Base-by-base conservation (phyloP, 2,888 invertebrate genomes). In the Drosophila fungiperda region DNA sequence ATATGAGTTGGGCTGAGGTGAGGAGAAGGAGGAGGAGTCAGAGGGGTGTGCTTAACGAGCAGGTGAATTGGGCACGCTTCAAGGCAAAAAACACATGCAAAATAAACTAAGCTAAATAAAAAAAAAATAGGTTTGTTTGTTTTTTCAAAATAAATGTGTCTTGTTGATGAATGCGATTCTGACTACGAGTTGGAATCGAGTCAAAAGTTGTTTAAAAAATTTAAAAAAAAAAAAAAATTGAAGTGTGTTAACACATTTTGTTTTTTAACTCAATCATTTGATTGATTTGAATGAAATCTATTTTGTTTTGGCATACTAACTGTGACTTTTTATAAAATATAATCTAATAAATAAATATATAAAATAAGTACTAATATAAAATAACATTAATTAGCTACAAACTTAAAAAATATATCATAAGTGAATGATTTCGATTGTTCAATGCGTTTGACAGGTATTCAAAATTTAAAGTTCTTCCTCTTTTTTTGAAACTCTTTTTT, bases 31-130 rank as follows among this genome's bases (percentile, higher is more conserved):
- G 17, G 17, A 35, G 35, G 35, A 42, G 15, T 7, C 1, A 11
- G 23, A 7, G 9, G 26, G 15, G 20, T 9, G 48, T 49, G 49
- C 20, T 17, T 35, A 33, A 11, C 45, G 61, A 62, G 62, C 63
- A 72, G 71, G 69, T 69, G 69, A 62, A 59, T 53, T 52, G 38
- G 53, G 12, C 67, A 59, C 63, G 38, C 40, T 60, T 54, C 54
- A 23, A 35, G 36, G 11, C 20, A 45, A 26, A 12, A 23, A 15
- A 32, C 15, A 52, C 32, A 52, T 33, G n/a, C 17, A 50, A 11
- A 35, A 26, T 11, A 29, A n/a, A 32, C n/a, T 4, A 23, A 42
- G 20, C 35, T 32, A 5, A 45, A 17, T 12, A 52, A 23, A 20
- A 33, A 7, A 20, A 20, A 52, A 52, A 3, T 54, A 17, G 6